Conservation (phyloP, 1,140 invertebrate species). For the Lasioglossum albipes region DNA sequence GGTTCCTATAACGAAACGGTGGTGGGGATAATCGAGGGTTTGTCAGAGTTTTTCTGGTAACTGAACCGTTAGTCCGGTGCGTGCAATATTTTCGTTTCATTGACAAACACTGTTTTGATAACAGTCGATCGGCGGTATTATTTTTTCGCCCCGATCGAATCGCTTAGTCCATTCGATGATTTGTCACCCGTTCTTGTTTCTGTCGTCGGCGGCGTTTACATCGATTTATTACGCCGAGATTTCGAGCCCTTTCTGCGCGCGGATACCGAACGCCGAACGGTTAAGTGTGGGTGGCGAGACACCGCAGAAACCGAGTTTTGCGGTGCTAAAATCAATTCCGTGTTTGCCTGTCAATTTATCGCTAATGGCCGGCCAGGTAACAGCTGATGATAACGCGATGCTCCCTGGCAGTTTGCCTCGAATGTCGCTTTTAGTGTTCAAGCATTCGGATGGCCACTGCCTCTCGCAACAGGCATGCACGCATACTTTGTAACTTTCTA, state of each 20-base stretch:
- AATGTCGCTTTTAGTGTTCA: constrained; percentile 65
- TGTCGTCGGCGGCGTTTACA: constrained; percentile 57
- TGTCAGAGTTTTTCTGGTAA: background rate
- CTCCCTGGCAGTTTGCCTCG: constrained; percentile 68
- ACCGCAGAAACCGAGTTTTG: constrained; percentile 68
- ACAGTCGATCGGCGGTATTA: constrained; percentile 51
- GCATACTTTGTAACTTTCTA: constrained; percentile 20
- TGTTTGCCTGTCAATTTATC: constrained; percentile 71
- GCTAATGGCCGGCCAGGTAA: constrained; percentile 67
- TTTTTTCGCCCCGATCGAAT: constrained; percentile 30
- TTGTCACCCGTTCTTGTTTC: constrained; percentile 44
- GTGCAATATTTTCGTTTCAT: constrained; percentile 39
- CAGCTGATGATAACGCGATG: constrained; percentile 69
- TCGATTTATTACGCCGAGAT: constrained; percentile 64
- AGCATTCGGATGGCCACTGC: constrained; percentile 48
- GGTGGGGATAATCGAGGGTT: constrained; percentile 1
- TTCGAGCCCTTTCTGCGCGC: constrained; percentile 47
- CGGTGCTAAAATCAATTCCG: constrained; percentile 70
- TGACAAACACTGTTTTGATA: constrained; percentile 45
- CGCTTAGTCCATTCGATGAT: constrained; percentile 38
- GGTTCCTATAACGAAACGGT: constrained; percentile 1
- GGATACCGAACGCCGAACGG: constrained; percentile 60
- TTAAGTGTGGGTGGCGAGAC: constrained; percentile 64
- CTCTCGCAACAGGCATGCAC: constrained; percentile 7
- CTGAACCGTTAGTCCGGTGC: background rate